Conservation (phyloP, 2,797 vertebrate species). For the Stomatorhinus walkeri region DNA sequence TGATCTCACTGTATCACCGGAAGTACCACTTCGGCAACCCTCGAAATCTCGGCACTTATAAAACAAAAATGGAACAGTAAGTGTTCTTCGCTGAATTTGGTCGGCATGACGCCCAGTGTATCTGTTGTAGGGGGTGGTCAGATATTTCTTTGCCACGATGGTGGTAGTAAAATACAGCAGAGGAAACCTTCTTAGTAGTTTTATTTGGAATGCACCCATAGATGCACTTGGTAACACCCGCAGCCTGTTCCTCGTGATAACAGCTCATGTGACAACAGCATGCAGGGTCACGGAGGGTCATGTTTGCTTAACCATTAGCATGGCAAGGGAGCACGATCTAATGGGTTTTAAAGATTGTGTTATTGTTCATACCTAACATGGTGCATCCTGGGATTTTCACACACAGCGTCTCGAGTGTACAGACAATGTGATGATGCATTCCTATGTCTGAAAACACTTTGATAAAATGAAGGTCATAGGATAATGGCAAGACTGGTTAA, state of each 20-base stretch:
- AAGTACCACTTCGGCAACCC: conserved; percentile 62
- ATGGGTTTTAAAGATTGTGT: background rate
- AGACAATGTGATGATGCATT: background rate
- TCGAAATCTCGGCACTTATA: conserved; percentile 56
- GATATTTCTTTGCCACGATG: background rate
- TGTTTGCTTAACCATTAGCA: background rate
- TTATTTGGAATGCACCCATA: background rate
- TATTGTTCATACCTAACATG: background rate
- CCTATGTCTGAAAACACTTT: background rate
- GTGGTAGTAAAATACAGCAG: background rate
- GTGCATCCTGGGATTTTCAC: background rate
- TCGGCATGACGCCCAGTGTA: background rate
- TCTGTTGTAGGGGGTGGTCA: background rate
- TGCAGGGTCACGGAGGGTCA: background rate
- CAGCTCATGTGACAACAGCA: background rate
- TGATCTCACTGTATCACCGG: conserved; percentile 59
- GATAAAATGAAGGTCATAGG: background rate
- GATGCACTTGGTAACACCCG: no score
- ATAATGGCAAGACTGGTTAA: background rate
- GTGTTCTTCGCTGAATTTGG: conserved; percentile 24
- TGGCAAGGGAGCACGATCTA: background rate
- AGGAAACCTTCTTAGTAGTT: background rate
- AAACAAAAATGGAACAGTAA: conserved; percentile 53
- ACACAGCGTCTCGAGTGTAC: background rate
- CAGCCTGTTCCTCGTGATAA: background rate